Evolutionary conservation across 1,140 invertebrate species (phyloP).

Genomic region (Tetranychus cinnabarinus): DNA sequence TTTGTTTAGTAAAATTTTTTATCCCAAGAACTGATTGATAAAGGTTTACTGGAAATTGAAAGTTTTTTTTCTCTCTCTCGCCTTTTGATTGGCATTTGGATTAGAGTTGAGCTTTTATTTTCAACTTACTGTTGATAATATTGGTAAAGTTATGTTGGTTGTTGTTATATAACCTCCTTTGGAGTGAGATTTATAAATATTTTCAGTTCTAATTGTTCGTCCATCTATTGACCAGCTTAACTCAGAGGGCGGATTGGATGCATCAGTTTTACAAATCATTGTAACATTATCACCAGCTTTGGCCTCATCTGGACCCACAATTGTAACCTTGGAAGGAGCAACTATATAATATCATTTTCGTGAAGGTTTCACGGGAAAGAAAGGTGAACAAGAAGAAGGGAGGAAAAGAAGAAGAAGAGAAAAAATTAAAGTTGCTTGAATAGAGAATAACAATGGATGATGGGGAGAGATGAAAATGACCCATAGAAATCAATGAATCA

Average conservation of each 20-base stretch:
- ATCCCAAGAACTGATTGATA: too few relatives aligned
- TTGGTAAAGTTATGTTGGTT: slow-evolving; percentile 57
- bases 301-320: slow-evolving; percentile 21
- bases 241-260: slow-evolving; percentile 70
- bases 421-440: background rate
- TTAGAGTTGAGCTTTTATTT: too few relatives aligned
- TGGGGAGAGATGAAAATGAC: background rate
- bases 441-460: background rate
- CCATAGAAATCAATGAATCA: background rate
- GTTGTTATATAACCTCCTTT: slow-evolving; percentile 59
- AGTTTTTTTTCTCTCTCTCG: too few relatives aligned
- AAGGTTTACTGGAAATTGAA: too few relatives aligned
- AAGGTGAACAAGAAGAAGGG: background rate
- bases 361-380: too few relatives aligned
- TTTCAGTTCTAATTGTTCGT: slow-evolving; percentile 15
- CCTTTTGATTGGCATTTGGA: too few relatives aligned
- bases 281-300: slow-evolving; percentile 61
- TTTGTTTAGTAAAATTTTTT: too few relatives aligned
- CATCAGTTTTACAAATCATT: slow-evolving; percentile 57
- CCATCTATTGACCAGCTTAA: slow-evolving; percentile 59
- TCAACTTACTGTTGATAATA: slow-evolving; percentile 30
- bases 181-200: slow-evolving; percentile 24
- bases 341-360: background rate
- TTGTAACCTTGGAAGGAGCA: slow-evolving; percentile 13
- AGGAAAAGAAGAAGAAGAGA: background rate